These are phyloP conservation scores for Platalea minor DNA, from an alignment of 2,797 vertebrate species.

Conservation along the genomic window DNA sequence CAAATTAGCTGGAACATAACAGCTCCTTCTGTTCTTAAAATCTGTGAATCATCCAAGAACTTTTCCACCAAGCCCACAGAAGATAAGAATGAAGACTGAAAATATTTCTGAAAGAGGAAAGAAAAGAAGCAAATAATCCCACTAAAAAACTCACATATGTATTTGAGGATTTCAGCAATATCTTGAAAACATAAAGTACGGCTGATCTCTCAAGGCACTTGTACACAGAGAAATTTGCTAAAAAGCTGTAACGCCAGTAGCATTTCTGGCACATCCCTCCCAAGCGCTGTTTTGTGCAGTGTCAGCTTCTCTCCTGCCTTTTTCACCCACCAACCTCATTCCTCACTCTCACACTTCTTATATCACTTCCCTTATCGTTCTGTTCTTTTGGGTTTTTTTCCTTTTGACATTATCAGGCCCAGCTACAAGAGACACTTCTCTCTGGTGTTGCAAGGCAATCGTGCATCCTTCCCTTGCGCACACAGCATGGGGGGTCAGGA, in stretches of 20 bases:
- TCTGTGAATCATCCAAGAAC: conserved; percentile 23
- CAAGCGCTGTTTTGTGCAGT: not conserved
- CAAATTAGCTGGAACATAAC: conserved; percentile 38
- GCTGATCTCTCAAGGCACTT: not conserved
- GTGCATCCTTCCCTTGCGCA: not conserved
- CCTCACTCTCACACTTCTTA: not conserved
- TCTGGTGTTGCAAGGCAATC: not conserved
- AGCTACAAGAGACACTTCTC: not conserved
- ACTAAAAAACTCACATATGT: not conserved
- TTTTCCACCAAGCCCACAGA: not conserved
- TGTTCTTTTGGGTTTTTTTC: not conserved
- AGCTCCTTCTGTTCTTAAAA: conserved; percentile 23
- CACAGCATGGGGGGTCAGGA: not conserved
- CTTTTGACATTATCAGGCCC: not conserved
- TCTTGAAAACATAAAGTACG: not conserved
- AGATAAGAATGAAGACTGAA: conserved; percentile 9
- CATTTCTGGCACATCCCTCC: not conserved
- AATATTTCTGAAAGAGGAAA: not conserved
- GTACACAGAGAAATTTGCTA: not conserved
- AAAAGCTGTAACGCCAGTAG: not conserved
- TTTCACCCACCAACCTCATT: not conserved
- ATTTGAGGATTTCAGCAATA: not conserved
- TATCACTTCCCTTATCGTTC: not conserved
- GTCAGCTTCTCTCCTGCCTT: not conserved
- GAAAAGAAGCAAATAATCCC: not conserved